Conservation (phyloP, 2,797 vertebrate genomes). For the Percopsis omiscomaycus region DNA sequence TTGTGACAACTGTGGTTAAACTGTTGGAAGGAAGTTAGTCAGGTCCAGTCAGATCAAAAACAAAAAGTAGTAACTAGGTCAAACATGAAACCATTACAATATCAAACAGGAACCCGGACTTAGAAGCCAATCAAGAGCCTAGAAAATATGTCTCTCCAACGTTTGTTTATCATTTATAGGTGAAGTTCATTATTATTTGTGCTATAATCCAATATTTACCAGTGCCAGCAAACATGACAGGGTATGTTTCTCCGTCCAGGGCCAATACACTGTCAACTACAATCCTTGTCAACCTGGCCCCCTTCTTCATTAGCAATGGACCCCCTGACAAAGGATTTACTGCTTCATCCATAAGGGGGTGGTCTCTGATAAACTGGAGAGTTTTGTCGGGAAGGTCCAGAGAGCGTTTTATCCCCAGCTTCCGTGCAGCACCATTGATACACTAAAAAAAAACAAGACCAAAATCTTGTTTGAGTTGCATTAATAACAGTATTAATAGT, state of each 20-base stretch:
- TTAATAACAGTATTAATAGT: not conserved
- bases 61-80: no score
- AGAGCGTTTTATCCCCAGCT: constrained; percentile 65
- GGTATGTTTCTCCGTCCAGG: constrained; percentile 62
- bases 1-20: no score
- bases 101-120: no score
- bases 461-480: no score
- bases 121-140: no score
- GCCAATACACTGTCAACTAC: constrained; percentile 70
- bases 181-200: not conserved
- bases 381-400: constrained; percentile 78
- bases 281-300: constrained; percentile 69
- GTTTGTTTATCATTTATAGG: not conserved
- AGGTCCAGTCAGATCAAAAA: no score
- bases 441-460: constrained; percentile 59
- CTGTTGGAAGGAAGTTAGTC: no score
- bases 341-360: constrained; percentile 74
- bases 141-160: no score
- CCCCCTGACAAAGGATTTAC: constrained; percentile 62
- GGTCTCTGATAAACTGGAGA: constrained; percentile 79
- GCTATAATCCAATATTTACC: constrained; percentile 52
- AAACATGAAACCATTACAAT: no score
- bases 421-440: constrained; percentile 61
- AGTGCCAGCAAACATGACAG: constrained; percentile 81
- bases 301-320: constrained; percentile 72